Evolutionary conservation across 2,113 vertebrate genomes (phyloP).

Genomic region (Sylvietta virens): DNA sequence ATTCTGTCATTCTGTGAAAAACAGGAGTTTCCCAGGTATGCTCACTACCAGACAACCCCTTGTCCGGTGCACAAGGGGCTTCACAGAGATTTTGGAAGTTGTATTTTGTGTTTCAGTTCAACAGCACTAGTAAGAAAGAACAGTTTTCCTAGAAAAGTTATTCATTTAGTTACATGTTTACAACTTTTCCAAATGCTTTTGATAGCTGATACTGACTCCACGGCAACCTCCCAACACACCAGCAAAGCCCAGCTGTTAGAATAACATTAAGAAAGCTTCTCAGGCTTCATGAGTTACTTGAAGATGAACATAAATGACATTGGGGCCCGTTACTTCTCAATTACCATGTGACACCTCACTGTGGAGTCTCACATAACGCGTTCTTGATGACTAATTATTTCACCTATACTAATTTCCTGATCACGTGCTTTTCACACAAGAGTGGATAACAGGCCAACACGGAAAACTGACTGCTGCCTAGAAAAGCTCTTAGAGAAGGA

Average conservation of each 20-base stretch:
- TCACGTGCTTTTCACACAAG: background rate
- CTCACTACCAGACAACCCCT: background rate
- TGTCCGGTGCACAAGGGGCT: background rate
- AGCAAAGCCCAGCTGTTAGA: background rate
- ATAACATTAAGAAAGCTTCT: background rate
- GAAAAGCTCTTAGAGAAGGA: background rate
- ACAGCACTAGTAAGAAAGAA: background rate
- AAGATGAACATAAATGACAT: background rate
- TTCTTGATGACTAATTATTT: background rate
- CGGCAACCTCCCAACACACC: background rate
- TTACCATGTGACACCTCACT: background rate
- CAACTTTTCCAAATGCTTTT: background rate
- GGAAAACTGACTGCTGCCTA: background rate
- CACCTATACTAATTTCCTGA: background rate
- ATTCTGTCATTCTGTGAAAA: background rate
- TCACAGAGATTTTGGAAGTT: background rate
- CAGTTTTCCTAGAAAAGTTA: background rate
- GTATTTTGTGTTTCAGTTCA: background rate
- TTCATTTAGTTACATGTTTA: fast-evolving
- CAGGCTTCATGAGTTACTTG: background rate
- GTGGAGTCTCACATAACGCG: background rate
- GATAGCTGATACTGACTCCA: background rate
- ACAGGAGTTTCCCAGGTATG: background rate
- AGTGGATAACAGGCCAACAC: background rate
- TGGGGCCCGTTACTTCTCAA: background rate